Conservation (phyloP, 2,797 vertebrate species). For the Chrysocyon brachyurus region DNA sequence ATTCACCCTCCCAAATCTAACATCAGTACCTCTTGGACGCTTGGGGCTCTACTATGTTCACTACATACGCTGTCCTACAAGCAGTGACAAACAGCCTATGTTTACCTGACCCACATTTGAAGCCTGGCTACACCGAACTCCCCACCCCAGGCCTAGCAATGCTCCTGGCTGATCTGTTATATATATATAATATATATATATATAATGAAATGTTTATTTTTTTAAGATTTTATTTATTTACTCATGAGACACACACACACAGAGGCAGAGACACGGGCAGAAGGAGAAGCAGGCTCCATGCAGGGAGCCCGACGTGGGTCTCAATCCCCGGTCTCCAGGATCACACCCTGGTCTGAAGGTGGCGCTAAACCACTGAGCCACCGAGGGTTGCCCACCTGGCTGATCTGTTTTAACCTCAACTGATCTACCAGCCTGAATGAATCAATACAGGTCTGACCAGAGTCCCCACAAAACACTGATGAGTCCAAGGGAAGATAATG, state of each 20-base stretch:
- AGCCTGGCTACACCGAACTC: not conserved
- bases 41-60: not conserved
- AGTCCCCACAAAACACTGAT: not conserved
- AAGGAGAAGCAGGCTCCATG: no score
- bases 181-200: no score
- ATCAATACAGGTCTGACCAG: not conserved
- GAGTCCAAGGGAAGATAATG: not conserved
- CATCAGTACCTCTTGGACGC: not conserved
- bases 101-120: not conserved
- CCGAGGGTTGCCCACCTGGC: not conserved
- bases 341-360: no score
- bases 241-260: no score
- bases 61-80: not conserved
- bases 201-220: no score
- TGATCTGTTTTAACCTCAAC: not conserved
- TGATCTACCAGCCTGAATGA: not conserved
- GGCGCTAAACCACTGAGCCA: no score
- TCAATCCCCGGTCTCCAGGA: no score
- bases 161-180: not conserved
- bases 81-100: not conserved
- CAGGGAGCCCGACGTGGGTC: no score
- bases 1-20: not conserved
- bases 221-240: no score
- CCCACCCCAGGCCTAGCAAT: not conserved
- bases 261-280: no score